Base-by-base conservation (phyloP, 2,797 vertebrate species). In the Oreonectes daqikongensis region DNA sequence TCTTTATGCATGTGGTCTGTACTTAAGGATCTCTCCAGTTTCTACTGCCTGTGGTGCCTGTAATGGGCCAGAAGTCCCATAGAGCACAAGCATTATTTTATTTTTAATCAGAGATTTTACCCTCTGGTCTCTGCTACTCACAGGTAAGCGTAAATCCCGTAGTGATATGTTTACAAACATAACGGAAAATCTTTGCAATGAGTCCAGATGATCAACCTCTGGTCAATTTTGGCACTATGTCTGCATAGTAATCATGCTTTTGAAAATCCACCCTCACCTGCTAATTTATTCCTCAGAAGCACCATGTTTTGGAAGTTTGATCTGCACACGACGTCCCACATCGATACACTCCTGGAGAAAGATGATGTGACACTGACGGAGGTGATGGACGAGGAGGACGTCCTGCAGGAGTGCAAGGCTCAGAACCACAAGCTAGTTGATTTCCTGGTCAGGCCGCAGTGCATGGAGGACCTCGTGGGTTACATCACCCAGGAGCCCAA, bases 241-340 rank as follows among this genome's bases (percentile, higher is more conserved):
- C 11, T 60, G 15, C 17, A 15, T 40, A 14, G 10, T 24, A 28
- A 57, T 30, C 50, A 26, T 50, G 24, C 22, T 20, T 10, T 7
- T 42, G 26, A n/a, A 18, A 59, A 59, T 6, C 40, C 12, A 26
- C 22, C 30, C 30, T 15, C 61, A 8, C 32, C 1, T 35, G 15
- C 20, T 66, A 12, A 3, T 75, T 83, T 76, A 55, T 67, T 20
- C 72, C 44, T 69, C 84, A 95, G 92, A 91, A 89, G 79, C 94
- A 96, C 90, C 91, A 99, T 99, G 97, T 99, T 99, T 95, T 99
- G 97, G 97, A 99, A 99, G 92, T 99, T 99, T 91, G 97, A 99
- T 91, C 96, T 99, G 82, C 97, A 99, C 90, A 98, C 97, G 68
- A 98, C 97, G 87, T 99, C 97, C 77, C 97, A 99, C 92, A 98